These are phyloP conservation scores for Cephus pygmeus DNA, from an alignment of 2,888 invertebrate genomes.

Conservation along the genomic window DNA sequence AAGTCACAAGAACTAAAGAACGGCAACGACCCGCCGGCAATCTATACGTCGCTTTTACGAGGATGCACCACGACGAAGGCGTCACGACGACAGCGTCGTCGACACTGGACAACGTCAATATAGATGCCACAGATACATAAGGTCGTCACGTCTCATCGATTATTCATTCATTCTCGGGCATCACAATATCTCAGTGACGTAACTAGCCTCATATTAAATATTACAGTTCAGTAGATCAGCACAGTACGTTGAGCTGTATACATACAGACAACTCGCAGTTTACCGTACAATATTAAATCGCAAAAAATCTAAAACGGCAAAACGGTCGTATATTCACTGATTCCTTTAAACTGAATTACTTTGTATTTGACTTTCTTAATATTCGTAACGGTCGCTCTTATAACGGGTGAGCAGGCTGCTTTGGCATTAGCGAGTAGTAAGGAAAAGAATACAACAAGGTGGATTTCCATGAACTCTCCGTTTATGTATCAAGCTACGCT, in stretches of 20 bases:
- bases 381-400: background rate
- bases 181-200: background rate
- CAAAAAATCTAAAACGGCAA: background rate
- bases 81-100: background rate
- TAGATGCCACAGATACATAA: background rate
- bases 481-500: background rate
- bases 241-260: background rate
- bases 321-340: background rate
- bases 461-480: background rate
- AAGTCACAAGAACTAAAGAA: background rate
- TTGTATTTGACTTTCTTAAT: too few relatives aligned
- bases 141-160: background rate
- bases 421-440: background rate
- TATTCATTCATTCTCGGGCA: background rate
- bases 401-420: background rate
- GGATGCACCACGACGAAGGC: background rate
- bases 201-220: background rate
- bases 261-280: too few relatives aligned
- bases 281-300: background rate
- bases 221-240: background rate
- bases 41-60: background rate
- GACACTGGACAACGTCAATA: background rate
- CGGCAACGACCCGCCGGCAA: background rate
- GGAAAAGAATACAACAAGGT: background rate
- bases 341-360: too few relatives aligned